Base-by-base conservation (phyloP, 1,140 invertebrate species). In the Drosophila navojoa region DNA sequence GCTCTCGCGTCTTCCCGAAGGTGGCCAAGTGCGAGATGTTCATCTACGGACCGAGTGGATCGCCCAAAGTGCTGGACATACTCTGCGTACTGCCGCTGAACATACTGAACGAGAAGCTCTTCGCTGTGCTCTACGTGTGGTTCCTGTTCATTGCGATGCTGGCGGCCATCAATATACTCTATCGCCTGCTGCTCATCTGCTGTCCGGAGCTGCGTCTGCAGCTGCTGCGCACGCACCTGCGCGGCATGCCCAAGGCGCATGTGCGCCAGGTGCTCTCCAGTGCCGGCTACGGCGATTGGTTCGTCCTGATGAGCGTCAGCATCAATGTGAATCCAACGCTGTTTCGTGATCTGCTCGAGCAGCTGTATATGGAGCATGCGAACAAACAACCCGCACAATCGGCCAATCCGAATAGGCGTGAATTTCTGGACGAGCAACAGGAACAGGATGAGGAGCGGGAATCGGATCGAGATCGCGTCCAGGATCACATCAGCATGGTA, bases 101-200 rank as follows among this genome's bases (percentile, higher is more conserved):
- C 81, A 94, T 96, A 68, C 93, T 97, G 13, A 96, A 96, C 82
- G 96, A 96, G 82, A 97, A 97, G 86, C 95, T 96, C 44, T 97
- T 96, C 73, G 93, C 95, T 5, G 93, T 97, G 57, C 92, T 97
- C 0, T 96, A 96, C 94, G 95, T 97, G 89, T 97, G 96, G 96
- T 95, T 97, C 63, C 93, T 96, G 32, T 92, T 95, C 53, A 91
- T 97, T 11, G 93, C 94, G 11, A 90, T 95, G 52, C 64, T 96
- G 10, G 94, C 96, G 0, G 93, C 93, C 9, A 75, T 96, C 16
- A 94, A 94, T 22, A 90, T 97, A 2, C 69, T 96, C 3, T 96
- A 95, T 76, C 92, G 91, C 4, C 22, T 78, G 1, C 0, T 87
- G 0, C 53, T 90, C 7, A 47, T 79, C 84, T 89, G 57, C 71